phyloP scores from a whole-genome alignment of 2,888 invertebrate genomes.

The Prenolepis imparis region DNA sequence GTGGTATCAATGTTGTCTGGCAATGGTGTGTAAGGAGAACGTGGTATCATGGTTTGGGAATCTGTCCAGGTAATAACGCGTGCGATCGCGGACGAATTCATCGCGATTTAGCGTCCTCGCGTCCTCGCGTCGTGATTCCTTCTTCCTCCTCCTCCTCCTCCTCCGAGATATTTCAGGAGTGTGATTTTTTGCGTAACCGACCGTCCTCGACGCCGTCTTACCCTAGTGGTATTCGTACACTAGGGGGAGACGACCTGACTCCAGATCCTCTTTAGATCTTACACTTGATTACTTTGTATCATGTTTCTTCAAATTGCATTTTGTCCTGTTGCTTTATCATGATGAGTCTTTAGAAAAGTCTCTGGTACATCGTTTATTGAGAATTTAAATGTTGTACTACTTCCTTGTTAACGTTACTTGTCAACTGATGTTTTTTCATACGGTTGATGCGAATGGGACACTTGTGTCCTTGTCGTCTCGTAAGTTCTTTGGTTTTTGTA shows the following conservation, averaged over 20 bases:
- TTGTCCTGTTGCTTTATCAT: background rate
- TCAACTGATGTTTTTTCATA: background rate
- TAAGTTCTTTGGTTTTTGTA: constrained; percentile 14
- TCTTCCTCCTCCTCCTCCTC: background rate
- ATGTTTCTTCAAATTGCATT: background rate
- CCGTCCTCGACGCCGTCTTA: background rate
- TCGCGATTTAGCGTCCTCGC: no score
- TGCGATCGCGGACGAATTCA: background rate
- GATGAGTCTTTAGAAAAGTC: background rate
- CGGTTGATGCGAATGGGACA: background rate
- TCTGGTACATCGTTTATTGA: background rate
- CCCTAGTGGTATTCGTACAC: background rate
- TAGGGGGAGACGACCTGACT: no score
- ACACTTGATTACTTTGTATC: no score
- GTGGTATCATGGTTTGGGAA: constrained; percentile 99
- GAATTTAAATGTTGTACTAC: background rate
- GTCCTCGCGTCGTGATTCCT: no score
- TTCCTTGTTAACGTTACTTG: background rate
- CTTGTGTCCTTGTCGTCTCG: constrained; percentile 20
- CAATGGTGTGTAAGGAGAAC: constrained; percentile 99
- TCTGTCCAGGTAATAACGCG: constrained; percentile 86
- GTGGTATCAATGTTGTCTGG: constrained; percentile 90
- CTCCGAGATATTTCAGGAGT: constrained; percentile 52
- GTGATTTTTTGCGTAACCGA: constrained; percentile 48
- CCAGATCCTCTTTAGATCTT: no score